Conservation (phyloP, 2,888 invertebrate species). For the Phyllotreta striolata region DNA sequence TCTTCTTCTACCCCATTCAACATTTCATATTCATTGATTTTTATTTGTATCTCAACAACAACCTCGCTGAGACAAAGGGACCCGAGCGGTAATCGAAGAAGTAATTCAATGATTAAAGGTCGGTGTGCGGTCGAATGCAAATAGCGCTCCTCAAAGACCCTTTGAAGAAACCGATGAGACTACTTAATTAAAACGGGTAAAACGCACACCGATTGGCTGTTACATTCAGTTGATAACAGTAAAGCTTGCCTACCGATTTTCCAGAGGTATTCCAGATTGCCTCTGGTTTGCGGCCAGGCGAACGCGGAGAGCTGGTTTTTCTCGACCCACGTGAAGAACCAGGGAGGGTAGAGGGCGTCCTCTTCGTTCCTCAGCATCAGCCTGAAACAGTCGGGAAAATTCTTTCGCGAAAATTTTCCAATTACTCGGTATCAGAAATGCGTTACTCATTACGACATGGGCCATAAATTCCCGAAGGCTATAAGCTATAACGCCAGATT, state of each 20-base stretch:
- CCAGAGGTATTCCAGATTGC: slow-evolving; percentile 69
- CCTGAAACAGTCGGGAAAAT: slow-evolving; percentile 26
- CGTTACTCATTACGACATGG: too few species aligned
- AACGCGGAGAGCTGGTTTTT: slow-evolving; percentile 71
- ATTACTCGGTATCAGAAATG: too few species aligned
- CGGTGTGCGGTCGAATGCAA: background rate
- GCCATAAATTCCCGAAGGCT: too few species aligned
- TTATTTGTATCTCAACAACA: background rate
- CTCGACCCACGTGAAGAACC: slow-evolving; percentile 78
- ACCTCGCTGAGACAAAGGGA: background rate
- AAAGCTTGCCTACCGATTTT: slow-evolving; percentile 59
- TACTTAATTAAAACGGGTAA: background rate
- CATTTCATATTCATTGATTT: too few species aligned
- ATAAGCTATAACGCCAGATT: too few species aligned
- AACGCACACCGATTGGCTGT: background rate
- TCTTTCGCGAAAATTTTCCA: too few species aligned
- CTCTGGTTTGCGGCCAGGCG: slow-evolving; percentile 71
- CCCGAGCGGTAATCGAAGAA: too few species aligned
- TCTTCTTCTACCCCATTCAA: too few species aligned
- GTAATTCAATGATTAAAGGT: background rate
- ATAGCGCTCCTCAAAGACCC: background rate
- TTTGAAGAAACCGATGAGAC: background rate
- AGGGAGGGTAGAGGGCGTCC: slow-evolving; percentile 60
- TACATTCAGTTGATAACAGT: background rate
- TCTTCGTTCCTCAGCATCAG: slow-evolving; percentile 40